phyloP scores from a whole-genome alignment of 2,888 invertebrate genomes.

The Aphelenchoides bicaudatus region DNA sequence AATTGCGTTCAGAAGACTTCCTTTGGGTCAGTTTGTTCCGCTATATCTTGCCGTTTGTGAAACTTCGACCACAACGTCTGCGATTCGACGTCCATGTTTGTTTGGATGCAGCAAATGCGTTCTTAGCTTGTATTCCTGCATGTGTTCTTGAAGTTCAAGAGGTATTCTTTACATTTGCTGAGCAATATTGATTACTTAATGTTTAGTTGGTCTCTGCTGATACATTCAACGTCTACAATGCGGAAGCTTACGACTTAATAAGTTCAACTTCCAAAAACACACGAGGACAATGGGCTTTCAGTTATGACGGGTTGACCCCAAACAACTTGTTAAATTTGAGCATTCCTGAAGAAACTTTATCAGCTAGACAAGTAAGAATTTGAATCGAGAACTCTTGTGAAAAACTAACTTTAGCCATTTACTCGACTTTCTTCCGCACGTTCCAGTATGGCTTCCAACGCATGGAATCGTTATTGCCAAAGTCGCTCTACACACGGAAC shows the following conservation, averaged over 20 bases:
- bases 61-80: conserved; percentile 20
- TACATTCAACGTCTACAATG: conserved; percentile 24
- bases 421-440: conserved; percentile 50
- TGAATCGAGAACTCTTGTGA: neutral
- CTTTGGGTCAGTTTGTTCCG: conserved; percentile 70
- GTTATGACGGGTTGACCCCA: conserved; percentile 34
- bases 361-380: conserved; percentile 22
- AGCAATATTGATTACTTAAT: neutral
- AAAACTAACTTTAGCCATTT: conserved; percentile 37
- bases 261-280: conserved; percentile 15
- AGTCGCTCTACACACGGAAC: conserved; percentile 34
- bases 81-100: conserved; percentile 33
- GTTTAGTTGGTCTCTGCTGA: conserved; percentile 28
- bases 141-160: conserved; percentile 26
- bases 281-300: conserved; percentile 30
- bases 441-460: conserved; percentile 47
- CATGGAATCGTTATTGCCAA: conserved; percentile 46
- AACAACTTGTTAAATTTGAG: conserved; percentile 29
- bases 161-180: conserved; percentile 15
- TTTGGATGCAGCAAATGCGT: conserved; percentile 30
- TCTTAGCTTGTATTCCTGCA: conserved; percentile 31
- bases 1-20: conserved; percentile 89
- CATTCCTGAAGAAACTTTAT: conserved; percentile 19
- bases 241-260: conserved; percentile 27
- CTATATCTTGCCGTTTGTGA: conserved; percentile 32